Base-by-base conservation (phyloP, 2,113 vertebrate species). In the Embiotoca jacksoni region DNA sequence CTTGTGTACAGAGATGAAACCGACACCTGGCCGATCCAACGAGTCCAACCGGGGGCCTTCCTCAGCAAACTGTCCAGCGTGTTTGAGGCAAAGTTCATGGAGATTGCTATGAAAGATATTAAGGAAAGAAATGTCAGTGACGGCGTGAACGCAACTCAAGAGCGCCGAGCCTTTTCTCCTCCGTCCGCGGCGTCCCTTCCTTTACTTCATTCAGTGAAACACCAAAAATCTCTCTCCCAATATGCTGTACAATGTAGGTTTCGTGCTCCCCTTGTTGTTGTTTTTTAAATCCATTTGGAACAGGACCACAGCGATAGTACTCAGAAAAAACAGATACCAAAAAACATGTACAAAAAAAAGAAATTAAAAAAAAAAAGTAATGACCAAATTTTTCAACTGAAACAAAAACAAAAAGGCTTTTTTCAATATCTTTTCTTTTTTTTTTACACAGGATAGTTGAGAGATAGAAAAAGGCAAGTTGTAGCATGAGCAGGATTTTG, bases 361-460 rank as follows among this genome's bases (percentile, higher is more conserved):
- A 79, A 15, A 91, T 65, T 30, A 7, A 0, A 23, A 66, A 50
- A 53, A 75, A 95, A 95, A 94, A 5, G 6, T 52, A 78, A 78
- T 41, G 11, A 77, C 92, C 95, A 95, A 96, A 94, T 96, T 57
- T 96, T 94, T 95, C 90, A 92, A 91, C 69, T 36, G 91, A 75
- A 75, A 68, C 5, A 47, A 69, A 62, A 62, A 39, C 13, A 91
- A 95, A 78, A 52, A 44, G 58, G 39, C 31, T 8, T 46, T 58
- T 46, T 0, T 74, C 23, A 23, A 23, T 23, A 23, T 23, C 23
- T 23, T 23, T 23, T 23, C 1, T 23, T 23, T 46, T 0, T 74
- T 72, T 46, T 30, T 11, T 30, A 61, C 23, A 57, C 36, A 78
- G 59, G 73, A 63, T 72, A 72, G 62, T 54, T 46, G 31, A 67